Base-by-base conservation (phyloP, 2,888 invertebrate genomes). In the Orthosia gracilis region DNA sequence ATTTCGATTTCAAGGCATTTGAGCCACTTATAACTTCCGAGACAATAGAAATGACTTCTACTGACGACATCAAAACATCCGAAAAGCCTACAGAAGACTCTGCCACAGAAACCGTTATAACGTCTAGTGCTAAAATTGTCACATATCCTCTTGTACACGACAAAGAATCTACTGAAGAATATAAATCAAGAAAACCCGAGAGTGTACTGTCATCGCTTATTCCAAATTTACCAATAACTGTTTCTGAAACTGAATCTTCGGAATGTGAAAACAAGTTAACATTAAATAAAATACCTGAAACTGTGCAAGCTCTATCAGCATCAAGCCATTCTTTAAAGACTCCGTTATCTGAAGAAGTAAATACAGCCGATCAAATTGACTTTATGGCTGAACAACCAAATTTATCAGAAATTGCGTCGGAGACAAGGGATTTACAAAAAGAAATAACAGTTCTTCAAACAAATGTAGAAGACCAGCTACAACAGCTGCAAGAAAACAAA, bases 221-320 rank as follows among this genome's bases (percentile, higher is more conserved):
- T 82, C 96, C 97, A 2, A 97, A 97, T 85, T 96, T 97, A 84
- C 96, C 98, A 71, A 83, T 98, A 67, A 96, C 97, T 80, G 91
- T 98, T 7, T 97, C 94, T 68, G 97, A 98, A 92, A 97, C 97
- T 0, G 97, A 97, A 87, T 91, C 95, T 0, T 95, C 97, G 52
- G 98, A 98, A 92, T 97, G 96, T 80, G 98, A 98, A 94, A 96
- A 96, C 45, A 92, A 95, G 49, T 93, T 98, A 23, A 88, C 90
- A 40, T 80, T 94, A 21, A 87, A 90, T 63, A 91, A 89, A 85
- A 89, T 88, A 17, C 91, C 94, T 18, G 91, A 86, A 62, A 62
- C 67, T 2, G 80, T 89, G 13, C 88, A 86, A 62, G 94, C 94
- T 17, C 91, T 90, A 82, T 80, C 90, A 50, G 81, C 88, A 23